phyloP scores from a whole-genome alignment of 2,797 vertebrate species.

The Lepilemur septentrionalis region DNA sequence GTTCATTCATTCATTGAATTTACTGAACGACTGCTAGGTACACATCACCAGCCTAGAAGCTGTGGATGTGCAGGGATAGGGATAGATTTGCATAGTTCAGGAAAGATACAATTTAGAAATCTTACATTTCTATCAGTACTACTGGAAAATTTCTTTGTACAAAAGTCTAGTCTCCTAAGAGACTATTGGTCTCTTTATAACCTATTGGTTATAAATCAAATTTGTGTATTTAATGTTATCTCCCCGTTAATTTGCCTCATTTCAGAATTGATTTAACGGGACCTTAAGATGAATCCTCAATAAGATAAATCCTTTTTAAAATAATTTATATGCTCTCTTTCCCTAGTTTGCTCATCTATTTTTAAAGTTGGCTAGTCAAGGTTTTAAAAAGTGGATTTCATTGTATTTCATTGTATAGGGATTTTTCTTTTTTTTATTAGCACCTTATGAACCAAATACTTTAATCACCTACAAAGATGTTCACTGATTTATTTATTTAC shows the following conservation, averaged over 20 bases:
- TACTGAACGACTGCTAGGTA: neutral
- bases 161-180: neutral
- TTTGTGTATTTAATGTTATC: neutral
- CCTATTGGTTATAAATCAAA: neutral
- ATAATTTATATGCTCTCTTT: neutral
- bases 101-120: neutral
- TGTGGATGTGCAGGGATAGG: neutral
- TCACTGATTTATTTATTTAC: neutral
- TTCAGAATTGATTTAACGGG: conserved; percentile 26
- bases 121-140: neutral
- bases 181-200: no score
- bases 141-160: neutral
- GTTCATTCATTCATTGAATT: neutral
- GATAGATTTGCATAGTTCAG: neutral
- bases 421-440: neutral
- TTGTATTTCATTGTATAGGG: neutral
- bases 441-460: neutral
- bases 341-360: neutral
- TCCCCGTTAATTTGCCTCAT: neutral
- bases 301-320: conserved; percentile 12
- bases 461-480: neutral
- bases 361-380: neutral
- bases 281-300: conserved; percentile 2
- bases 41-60: neutral
- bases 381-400: neutral